A percentile compares a stretch with the other conserved stretches of the same genome.
phyloP scores from a whole-genome alignment of 2,113 vertebrate genomes.

The Glaucomys volans region DNA sequence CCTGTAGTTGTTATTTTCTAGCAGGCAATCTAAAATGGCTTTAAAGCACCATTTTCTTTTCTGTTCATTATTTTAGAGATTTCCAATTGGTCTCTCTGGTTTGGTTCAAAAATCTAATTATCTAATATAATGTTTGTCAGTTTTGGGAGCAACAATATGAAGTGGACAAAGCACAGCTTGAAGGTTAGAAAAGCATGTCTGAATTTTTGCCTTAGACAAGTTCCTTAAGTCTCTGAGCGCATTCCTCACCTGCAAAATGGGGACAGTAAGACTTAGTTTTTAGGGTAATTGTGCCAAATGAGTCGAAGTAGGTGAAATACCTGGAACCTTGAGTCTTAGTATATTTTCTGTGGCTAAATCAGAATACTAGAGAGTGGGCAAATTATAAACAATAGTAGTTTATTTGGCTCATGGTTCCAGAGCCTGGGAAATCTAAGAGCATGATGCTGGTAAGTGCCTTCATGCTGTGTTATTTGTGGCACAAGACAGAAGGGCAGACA shows the following conservation, averaged over 20 bases:
- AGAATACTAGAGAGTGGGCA: neutral
- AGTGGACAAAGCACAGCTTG: neutral
- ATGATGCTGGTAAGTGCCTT: neutral
- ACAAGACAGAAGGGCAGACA: neutral
- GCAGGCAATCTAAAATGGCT: slow-evolving; percentile 48
- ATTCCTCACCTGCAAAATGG: neutral
- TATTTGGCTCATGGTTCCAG: neutral
- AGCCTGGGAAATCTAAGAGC: neutral
- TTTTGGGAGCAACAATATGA: neutral
- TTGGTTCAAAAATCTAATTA: neutral
- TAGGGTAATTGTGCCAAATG: neutral
- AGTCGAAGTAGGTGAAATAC: neutral
- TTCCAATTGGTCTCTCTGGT: slow-evolving; percentile 8
- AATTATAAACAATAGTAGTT: neutral
- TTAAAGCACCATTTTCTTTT: neutral
- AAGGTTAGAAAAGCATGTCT: neutral
- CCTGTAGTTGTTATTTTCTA: slow-evolving; percentile 54
- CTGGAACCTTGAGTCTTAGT: neutral
- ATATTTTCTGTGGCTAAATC: neutral
- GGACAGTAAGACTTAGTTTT: neutral
- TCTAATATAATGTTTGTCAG: neutral
- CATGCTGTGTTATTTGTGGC: neutral
- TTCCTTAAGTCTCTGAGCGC: neutral
- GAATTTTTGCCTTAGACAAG: neutral
- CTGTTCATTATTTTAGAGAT: slow-evolving; percentile 44